Evolutionary conservation across 2,888 invertebrate genomes (phyloP).

Genomic region (Dryomyza anilis): DNA sequence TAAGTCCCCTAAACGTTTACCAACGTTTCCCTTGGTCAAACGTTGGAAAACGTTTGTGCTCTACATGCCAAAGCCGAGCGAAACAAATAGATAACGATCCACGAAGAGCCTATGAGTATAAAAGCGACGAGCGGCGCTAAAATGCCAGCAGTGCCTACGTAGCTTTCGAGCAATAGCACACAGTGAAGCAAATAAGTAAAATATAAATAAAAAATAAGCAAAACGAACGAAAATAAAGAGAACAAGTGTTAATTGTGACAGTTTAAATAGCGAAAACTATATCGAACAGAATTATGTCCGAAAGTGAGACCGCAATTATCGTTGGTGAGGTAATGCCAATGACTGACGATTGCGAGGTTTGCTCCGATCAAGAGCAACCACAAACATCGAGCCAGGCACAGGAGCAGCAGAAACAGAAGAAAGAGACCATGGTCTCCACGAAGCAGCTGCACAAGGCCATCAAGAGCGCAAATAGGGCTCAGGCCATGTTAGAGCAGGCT

Average conservation of each 20-base stretch:
- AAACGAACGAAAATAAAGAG: not conserved
- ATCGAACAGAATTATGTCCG: constrained; percentile 36
- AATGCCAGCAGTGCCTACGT: constrained; percentile 39
- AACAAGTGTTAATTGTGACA: not conserved
- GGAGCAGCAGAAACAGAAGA: not conserved
- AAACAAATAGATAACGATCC: constrained; percentile 24
- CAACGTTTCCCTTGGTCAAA: not conserved
- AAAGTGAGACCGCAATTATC: constrained; percentile 30
- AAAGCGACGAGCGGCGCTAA: constrained; percentile 44
- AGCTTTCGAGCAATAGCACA: not conserved
- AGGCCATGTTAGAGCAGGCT: constrained; percentile 36
- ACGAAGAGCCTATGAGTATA: constrained; percentile 38
- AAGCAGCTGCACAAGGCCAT: constrained; percentile 37
- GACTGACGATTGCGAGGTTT: constrained; percentile 23
- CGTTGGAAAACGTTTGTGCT: constrained; percentile 4
- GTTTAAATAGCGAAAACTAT: not conserved
- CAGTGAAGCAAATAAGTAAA: not conserved
- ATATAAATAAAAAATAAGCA: not conserved
- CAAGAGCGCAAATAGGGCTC: constrained; percentile 42
- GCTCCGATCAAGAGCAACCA: constrained; percentile 31
- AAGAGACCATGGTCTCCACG: not conserved
- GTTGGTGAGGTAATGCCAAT: no score
- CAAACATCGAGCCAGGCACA: constrained; percentile 17
- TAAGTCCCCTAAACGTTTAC: constrained; percentile 6
- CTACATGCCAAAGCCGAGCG: not conserved